Evolutionary conservation across 1,140 invertebrate species (phyloP), one percentile per base, ranked within the genome.

Genomic region (Schmidtea mediterranea): DNA sequence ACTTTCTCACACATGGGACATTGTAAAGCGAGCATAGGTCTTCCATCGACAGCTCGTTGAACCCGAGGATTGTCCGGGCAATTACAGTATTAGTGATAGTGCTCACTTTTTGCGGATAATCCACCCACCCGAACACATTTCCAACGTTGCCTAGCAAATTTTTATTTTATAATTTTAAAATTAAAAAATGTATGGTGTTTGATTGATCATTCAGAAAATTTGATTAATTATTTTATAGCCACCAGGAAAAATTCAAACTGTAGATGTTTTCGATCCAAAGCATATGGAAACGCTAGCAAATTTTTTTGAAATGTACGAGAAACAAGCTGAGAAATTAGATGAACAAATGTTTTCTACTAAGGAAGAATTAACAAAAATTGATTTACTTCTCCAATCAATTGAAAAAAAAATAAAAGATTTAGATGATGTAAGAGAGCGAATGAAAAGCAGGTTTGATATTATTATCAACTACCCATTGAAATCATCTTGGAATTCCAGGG

Each of bases 271-370:
- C n/a, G 41, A 53, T 46, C 18, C 32, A 15, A 32, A 45, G 8
- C 52, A 49, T 23, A 19, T 52, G 22, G 39, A 36, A 19, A 48
- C 43, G 13, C 46, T 55, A 43, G 37, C n/a, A 16, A 49, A 38
- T 16, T 55, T 55, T 38, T 51, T 55, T 19, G 48, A 53, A n/a
- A 19, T 55, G 24, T 53, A 53, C 24, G 41, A 49, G 8, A 21
- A 43, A 13, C 53, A 55, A 45, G 49, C 51, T 10, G 21, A 41
- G 15, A 22, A 43, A 3, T 37, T 55, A n/a, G 54, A 55, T 46
- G 51, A 50, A 2, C 43, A 32, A 16, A 46, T 55, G 6, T 53
- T 50, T 38, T 12, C 43, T 8, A 19, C 51, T 3, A 22, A 43
- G 1, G 16, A 40, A 16, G 46, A 51, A n/a, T 13, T 52, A 13